These are phyloP conservation scores for Sebastes itinus DNA, from an alignment of 2,797 vertebrate genomes.

Conservation along the genomic window DNA sequence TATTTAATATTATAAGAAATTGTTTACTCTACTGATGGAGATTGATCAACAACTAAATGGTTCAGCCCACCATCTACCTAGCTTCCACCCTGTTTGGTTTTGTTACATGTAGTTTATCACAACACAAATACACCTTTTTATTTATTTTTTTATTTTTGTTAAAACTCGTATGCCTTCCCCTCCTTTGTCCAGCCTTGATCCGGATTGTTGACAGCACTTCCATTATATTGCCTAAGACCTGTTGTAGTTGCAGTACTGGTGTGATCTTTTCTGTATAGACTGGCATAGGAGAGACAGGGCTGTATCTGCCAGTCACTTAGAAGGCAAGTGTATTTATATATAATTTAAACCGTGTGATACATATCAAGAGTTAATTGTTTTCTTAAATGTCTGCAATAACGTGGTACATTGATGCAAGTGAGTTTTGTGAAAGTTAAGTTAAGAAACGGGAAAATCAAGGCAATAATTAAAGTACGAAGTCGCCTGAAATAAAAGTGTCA, in stretches of 20 bases:
- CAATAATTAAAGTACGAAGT: neutral
- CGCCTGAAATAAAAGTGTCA: neutral
- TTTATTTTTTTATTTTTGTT: no score
- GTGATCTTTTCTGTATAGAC: neutral
- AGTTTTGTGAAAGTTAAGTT: neutral
- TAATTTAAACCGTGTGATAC: neutral
- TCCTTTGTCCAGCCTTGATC: neutral
- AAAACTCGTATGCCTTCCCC: neutral
- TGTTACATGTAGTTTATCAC: neutral
- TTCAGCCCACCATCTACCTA: neutral
- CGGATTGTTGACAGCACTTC: neutral
- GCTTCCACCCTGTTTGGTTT: neutral
- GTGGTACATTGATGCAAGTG: neutral
- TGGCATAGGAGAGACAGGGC: neutral
- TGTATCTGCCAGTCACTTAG: neutral
- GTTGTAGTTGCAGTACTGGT: neutral
- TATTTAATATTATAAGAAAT: neutral
- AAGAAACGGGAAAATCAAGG: neutral
- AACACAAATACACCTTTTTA: no score
- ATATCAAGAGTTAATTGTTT: neutral
- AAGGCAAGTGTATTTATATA: neutral
- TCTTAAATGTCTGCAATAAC: neutral
- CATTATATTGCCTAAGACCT: neutral
- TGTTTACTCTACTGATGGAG: neutral
- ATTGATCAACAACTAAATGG: neutral